Evolutionary conservation across 2,888 invertebrate species (phyloP).

Genomic region (Hanleya hanleyi): DNA sequence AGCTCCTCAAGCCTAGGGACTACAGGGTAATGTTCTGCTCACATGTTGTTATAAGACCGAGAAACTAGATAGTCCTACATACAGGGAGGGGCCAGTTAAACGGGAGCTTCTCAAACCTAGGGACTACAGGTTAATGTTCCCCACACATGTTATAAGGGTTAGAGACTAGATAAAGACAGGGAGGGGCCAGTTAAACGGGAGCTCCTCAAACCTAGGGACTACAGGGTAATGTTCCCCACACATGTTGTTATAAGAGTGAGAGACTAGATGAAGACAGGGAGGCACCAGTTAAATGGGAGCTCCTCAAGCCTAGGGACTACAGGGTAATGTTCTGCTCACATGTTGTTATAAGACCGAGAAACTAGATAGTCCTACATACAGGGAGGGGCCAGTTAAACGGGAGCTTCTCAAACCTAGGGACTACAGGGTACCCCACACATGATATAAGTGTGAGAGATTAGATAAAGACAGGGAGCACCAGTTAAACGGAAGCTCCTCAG

Average conservation of each 20-base stretch:
- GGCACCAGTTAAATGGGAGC: slow-evolving; percentile 89
- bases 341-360: too few relatives aligned
- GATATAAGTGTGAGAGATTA: too few relatives aligned
- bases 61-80: too few relatives aligned
- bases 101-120: slow-evolving; percentile 93
- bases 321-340: slow-evolving; percentile 80
- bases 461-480: slow-evolving; percentile 81
- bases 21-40: slow-evolving; percentile 83
- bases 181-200: slow-evolving; percentile 91
- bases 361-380: too few relatives aligned
- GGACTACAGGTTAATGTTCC: slow-evolving; percentile 90
- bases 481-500: slow-evolving; percentile 92
- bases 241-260: too few relatives aligned
- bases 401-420: slow-evolving; percentile 95
- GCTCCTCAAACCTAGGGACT: slow-evolving; percentile 93
- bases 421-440: slow-evolving; percentile 91
- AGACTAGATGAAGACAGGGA: slow-evolving; percentile 78
- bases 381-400: slow-evolving; percentile 87
- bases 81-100: slow-evolving; percentile 85
- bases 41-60: too few relatives aligned
- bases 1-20: slow-evolving; percentile 93
- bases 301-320: slow-evolving; percentile 94
- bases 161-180: slow-evolving; percentile 78
- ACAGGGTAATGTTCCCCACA: too few relatives aligned
- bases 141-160: too few relatives aligned